Evolutionary conservation across 2,888 invertebrate genomes (phyloP).

Genomic region (Micoletzkya japonica): DNA sequence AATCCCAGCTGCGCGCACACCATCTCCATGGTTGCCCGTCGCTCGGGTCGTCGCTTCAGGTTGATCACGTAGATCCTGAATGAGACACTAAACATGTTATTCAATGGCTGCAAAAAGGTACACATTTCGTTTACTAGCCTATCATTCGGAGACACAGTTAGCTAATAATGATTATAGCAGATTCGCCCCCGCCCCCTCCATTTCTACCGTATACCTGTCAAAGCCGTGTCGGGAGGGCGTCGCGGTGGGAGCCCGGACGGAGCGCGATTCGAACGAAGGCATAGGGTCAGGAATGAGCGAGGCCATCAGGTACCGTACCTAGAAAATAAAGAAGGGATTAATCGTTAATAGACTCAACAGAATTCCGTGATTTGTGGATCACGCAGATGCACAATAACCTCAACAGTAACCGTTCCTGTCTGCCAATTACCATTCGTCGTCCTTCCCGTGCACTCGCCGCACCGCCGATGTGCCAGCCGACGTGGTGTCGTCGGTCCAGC

Average conservation of each 20-base stretch:
- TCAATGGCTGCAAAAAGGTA: background rate
- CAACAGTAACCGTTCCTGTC: background rate
- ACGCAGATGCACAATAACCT: no score
- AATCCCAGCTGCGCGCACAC: constrained; percentile 74
- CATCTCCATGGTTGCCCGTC: constrained; percentile 78
- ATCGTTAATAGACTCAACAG: no score
- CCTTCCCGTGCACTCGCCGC: background rate
- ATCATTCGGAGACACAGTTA: no score
- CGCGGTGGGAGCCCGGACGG: constrained; percentile 46
- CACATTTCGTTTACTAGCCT: no score
- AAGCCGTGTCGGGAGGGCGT: constrained; percentile 43
- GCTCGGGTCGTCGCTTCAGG: constrained; percentile 79
- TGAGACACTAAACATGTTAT: constrained; percentile 42
- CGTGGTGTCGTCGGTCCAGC: constrained; percentile 77
- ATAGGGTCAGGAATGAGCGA: constrained; percentile 43
- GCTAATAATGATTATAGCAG: constrained; percentile 85
- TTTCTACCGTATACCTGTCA: constrained; percentile 60
- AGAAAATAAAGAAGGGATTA: constrained; percentile 20
- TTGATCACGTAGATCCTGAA: constrained; percentile 83
- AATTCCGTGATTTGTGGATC: no score
- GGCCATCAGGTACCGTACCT: constrained; percentile 46
- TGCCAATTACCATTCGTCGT: background rate
- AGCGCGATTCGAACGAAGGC: constrained; percentile 49
- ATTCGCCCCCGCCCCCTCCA: constrained; percentile 69
- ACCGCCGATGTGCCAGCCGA: constrained; percentile 27